Percentiles rank a stretch among this genome's conserved stretches.
Conservation (phyloP, 2,113 vertebrate species). For the Mesitornis unicolor region DNA sequence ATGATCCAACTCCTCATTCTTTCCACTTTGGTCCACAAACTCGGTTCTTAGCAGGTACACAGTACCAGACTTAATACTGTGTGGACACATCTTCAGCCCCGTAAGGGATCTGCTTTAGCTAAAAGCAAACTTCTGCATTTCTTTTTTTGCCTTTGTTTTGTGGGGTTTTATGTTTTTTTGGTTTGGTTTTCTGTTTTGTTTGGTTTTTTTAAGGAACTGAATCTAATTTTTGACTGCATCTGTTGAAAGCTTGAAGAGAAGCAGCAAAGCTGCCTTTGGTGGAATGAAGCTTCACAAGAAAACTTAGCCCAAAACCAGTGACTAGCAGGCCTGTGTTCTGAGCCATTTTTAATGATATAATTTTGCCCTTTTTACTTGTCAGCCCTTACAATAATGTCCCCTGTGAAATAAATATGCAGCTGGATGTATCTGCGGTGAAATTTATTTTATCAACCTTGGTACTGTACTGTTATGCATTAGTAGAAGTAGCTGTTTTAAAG, state of each 20-base stretch:
- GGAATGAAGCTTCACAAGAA: background rate
- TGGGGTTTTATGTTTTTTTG: background rate
- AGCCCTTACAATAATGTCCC: background rate
- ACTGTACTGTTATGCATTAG: background rate
- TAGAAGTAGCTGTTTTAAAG: background rate
- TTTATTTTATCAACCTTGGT: background rate
- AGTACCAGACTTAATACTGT: background rate
- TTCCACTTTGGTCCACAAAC: background rate
- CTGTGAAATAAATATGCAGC: background rate
- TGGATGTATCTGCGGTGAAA: background rate
- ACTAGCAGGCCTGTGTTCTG: background rate
- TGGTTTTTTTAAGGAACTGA: background rate
- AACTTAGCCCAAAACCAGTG: background rate
- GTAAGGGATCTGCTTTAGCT: background rate
- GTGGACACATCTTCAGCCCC: background rate
- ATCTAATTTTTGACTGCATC: background rate
- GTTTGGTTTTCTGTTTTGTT: background rate
- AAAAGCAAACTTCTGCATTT: background rate
- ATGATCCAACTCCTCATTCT: background rate
- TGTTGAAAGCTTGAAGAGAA: background rate
- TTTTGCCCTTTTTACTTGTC: background rate
- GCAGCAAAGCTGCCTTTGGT: background rate
- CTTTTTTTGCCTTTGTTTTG: background rate
- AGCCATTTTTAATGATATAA: background rate
- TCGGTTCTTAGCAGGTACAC: background rate